Percentiles rank a stretch among this genome's conserved stretches.
These are phyloP conservation scores for Neomonachus schauinslandi DNA, from an alignment of 2,113 vertebrate genomes.

Conservation along the genomic window DNA sequence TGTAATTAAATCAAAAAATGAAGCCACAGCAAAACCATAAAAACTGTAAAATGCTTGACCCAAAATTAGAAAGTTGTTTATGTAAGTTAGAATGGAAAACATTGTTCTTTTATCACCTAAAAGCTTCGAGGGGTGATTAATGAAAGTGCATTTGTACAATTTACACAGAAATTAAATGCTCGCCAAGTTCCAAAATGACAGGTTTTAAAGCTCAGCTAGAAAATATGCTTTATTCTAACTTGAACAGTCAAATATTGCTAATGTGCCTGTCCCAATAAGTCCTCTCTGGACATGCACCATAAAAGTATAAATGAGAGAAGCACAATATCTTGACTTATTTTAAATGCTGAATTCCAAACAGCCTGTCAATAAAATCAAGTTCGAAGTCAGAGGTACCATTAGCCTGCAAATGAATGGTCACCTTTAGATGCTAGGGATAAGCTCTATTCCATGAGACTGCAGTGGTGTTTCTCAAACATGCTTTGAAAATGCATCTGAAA, in stretches of 20 bases:
- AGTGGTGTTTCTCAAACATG: not conserved
- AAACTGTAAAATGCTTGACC: constrained; percentile 3
- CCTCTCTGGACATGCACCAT: not conserved
- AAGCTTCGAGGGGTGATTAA: constrained; percentile 37
- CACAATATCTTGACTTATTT: not conserved
- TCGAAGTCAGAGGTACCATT: not conserved
- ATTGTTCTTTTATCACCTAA: constrained; percentile 10
- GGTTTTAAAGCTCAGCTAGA: constrained; percentile 31
- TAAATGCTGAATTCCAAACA: not conserved
- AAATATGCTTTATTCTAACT: constrained; percentile 1
- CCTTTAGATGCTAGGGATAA: not conserved
- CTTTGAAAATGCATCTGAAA: not conserved
- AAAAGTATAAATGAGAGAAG: not conserved
- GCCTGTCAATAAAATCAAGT: not conserved
- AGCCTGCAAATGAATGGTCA: not conserved
- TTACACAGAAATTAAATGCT: constrained; percentile 36
- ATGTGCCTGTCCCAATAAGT: not conserved
- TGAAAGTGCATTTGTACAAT: constrained; percentile 6
- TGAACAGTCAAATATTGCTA: not conserved
- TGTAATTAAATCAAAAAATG: constrained; percentile 54
- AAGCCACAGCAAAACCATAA: constrained; percentile 24
- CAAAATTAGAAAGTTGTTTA: constrained; percentile 47
- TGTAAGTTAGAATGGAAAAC: constrained; percentile 18
- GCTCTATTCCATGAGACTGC: not conserved
- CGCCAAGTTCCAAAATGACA: constrained; percentile 9